These are phyloP conservation scores for Micromussa lordhowensis DNA, from an alignment of 92 coral and sea anemone species.

Conservation along the genomic window DNA sequence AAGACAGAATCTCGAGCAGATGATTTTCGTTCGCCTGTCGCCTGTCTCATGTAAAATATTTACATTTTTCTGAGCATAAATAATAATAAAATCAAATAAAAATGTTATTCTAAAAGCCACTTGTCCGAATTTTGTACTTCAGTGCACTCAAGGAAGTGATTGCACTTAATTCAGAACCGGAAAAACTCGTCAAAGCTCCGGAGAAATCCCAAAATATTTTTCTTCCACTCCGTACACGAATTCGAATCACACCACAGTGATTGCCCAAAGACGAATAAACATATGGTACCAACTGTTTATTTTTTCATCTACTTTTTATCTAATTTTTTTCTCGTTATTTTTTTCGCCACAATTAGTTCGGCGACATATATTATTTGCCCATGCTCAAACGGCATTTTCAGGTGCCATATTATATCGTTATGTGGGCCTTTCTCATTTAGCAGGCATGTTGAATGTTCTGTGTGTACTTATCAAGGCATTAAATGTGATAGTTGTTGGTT, in stretches of 20 bases:
- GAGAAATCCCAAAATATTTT: neutral
- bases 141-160: constrained; percentile 1
- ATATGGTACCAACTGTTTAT: neutral
- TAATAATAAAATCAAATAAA: neutral
- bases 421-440: too few species aligned
- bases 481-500: neutral
- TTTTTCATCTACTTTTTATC: too few species aligned
- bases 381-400: too few species aligned
- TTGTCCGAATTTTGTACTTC: neutral
- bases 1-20: neutral
- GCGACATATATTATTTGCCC: too few species aligned
- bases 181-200: neutral
- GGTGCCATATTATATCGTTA: too few species aligned
- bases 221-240: neutral
- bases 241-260: neutral
- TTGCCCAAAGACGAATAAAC: neutral
- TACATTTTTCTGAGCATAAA: neutral
- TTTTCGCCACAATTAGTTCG: too few species aligned
- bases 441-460: neutral
- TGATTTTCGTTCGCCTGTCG: neutral
- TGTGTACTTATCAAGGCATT: neutral
- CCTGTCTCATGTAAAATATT: neutral
- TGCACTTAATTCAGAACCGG: constrained; percentile 8
- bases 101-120: neutral
- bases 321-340: neutral